Base-by-base conservation (phyloP, 2,797 vertebrate species). In the Eleutherodactylus coqui region DNA sequence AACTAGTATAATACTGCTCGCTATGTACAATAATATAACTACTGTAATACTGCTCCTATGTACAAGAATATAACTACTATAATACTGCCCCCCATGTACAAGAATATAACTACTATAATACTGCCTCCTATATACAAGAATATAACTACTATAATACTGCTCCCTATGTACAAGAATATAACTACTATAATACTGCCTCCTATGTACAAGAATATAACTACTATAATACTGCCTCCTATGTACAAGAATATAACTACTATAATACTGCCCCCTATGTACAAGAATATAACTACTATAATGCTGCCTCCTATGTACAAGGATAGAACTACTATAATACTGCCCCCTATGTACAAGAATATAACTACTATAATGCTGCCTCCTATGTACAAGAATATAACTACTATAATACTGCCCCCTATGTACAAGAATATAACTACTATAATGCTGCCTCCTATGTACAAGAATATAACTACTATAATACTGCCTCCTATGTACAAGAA, bases 11-110 rank as follows among this genome's bases (percentile, higher is more conserved):
- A 67, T 67, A 67, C 62, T 67, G 62, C 2, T 7, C 2, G 9
- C n/a, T 29, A 27, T 60, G 1, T 60, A 60, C 55, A 60, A 14
- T n/a, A 29, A 60, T 29, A 60, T 60, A 29, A 60, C 58, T 60
- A 29, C 58, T 60, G 29, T 29, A 60, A 60, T 29, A 60, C 27
- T 60, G 27, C 58, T 29, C 58, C n/a, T 58, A 60, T 60, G 2
- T 60, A 60, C 58, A 60, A 60, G 58, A 60, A 67, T 67, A 67
- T 67, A 67, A 67, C 62, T 67, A 67, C 62, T 67, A 67, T 67
- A 67, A 67, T 67, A 36, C 62, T 67, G 32, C 62, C n/a, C 6
- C 60, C 60, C 32, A 62, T 62, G 5, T 62, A 62, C 60, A 62
- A 62, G 60, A 62, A 62, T 62, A 62, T 62, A 62, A 62, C 29